Percentiles rank a stretch among this genome's conserved stretches.
Evolutionary conservation across 2,888 invertebrate genomes (phyloP).

Genomic region (Eupeodes latifasciatus): DNA sequence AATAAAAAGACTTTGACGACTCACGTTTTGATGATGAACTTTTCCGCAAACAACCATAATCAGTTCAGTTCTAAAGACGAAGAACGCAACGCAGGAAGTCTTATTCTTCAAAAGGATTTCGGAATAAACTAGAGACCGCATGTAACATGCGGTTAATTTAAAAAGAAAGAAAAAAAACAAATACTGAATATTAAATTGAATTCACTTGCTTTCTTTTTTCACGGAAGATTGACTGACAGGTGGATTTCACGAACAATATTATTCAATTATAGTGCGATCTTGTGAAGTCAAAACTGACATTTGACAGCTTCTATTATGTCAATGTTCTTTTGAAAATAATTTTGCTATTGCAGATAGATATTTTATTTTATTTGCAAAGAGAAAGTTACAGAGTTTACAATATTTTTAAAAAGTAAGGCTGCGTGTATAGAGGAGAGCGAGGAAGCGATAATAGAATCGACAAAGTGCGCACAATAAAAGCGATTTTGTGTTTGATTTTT

Average conservation of each 20-base stretch:
- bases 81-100: slow-evolving; percentile 7
- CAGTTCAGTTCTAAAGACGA: background rate
- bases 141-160: slow-evolving; percentile 30
- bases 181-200: slow-evolving; percentile 11
- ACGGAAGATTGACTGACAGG: background rate
- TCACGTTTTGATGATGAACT: slow-evolving; percentile 19
- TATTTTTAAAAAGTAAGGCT: too few relatives aligned
- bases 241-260: background rate
- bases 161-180: background rate
- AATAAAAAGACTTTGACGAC: slow-evolving; percentile 11
- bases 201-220: background rate
- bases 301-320: too few relatives aligned
- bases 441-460: too few relatives aligned
- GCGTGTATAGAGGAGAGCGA: too few relatives aligned
- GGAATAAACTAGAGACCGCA: slow-evolving; percentile 20
- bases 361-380: too few relatives aligned
- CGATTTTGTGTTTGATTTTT: too few relatives aligned
- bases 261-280: too few relatives aligned
- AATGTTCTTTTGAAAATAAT: too few relatives aligned
- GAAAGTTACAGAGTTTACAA: too few relatives aligned
- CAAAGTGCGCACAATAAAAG: too few relatives aligned
- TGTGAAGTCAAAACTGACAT: too few relatives aligned
- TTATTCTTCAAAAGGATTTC: slow-evolving; percentile 14
- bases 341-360: too few relatives aligned
- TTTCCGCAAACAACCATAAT: background rate